These are phyloP conservation scores for Achroia grisella DNA, from an alignment of 1,140 invertebrate species.

Conservation along the genomic window DNA sequence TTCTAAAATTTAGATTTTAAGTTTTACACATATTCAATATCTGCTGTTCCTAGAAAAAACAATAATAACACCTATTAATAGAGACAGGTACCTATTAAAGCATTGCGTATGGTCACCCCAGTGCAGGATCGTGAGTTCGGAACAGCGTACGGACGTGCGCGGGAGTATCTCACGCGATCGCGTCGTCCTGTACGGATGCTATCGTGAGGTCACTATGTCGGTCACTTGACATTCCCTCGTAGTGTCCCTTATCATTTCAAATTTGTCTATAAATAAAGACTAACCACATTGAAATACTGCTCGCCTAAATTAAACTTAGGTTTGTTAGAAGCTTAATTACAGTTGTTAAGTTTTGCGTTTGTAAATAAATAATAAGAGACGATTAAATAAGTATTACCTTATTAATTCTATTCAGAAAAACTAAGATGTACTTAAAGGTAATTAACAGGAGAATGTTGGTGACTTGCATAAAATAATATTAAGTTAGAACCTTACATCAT, in stretches of 20 bases:
- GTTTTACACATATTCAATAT: too few relatives aligned
- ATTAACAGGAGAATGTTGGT: too few relatives aligned
- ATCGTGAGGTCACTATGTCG: slow-evolving; percentile 3
- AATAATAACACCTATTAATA: too few relatives aligned
- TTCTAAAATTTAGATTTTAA: too few relatives aligned
- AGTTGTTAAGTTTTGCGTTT: neutral
- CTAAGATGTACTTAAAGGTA: neutral
- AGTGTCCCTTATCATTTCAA: neutral
- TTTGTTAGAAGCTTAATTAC: too few relatives aligned
- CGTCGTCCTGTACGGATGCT: neutral
- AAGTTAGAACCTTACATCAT: too few relatives aligned
- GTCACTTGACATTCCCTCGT: neutral
- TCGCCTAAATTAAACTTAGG: too few relatives aligned
- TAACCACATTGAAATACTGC: neutral
- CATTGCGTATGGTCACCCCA: too few relatives aligned
- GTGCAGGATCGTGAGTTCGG: too few relatives aligned
- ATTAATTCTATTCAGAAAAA: neutral
- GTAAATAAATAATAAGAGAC: neutral
- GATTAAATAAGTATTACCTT: neutral
- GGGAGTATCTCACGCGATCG: neutral
- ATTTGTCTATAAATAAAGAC: neutral
- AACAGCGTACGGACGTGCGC: neutral
- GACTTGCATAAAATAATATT: too few relatives aligned
- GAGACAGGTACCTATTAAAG: too few relatives aligned
- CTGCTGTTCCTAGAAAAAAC: too few relatives aligned